Evolutionary conservation across 2,113 vertebrate genomes (phyloP).

Genomic region (Meleagris gallopavo): DNA sequence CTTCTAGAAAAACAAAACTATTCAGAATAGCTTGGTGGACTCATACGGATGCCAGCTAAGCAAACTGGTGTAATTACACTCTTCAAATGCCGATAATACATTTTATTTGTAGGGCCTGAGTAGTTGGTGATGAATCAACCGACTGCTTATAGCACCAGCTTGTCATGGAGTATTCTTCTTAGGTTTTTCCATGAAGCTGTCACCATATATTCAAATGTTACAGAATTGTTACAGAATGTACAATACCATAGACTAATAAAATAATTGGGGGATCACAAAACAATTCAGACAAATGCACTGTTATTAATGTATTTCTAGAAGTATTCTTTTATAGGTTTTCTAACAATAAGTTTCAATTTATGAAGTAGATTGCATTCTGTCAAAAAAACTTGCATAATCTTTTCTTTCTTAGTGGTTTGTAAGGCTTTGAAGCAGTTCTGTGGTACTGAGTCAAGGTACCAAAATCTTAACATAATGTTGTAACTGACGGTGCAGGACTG

Average conservation of each 20-base stretch:
- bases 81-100: neutral
- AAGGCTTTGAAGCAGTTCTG: slow-evolving; percentile 13
- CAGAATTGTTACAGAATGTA: neutral
- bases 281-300: neutral
- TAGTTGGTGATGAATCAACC: neutral
- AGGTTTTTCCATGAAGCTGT: neutral
- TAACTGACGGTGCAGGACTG: neutral
- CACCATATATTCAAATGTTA: neutral
- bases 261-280: neutral
- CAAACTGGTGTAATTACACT: neutral
- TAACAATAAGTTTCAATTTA: neutral
- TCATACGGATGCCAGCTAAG: neutral
- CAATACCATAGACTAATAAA: neutral
- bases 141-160: neutral
- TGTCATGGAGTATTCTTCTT: neutral
- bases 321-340: neutral
- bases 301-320: neutral
- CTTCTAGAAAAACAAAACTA: neutral
- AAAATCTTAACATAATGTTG: neutral
- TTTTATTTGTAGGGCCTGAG: neutral
- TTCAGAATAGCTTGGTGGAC: neutral
- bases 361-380: neutral
- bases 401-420: neutral
- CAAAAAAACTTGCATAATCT: neutral
- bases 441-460: neutral